Evolutionary conservation across 2,113 vertebrate genomes (phyloP), one percentile per base, ranked within the genome.

Genomic region (Tachysurus fulvidraco): DNA sequence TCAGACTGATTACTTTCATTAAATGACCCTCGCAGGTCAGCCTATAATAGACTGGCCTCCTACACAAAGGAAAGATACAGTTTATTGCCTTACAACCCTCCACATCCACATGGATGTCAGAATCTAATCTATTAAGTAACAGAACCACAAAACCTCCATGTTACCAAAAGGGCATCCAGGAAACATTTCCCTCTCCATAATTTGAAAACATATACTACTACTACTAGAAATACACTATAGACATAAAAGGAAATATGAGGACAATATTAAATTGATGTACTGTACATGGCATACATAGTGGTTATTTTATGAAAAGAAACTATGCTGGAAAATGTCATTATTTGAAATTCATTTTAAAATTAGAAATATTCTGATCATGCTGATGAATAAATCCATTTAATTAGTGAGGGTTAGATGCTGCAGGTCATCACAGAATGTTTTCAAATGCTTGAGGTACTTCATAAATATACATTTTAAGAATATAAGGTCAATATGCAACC

Each of bases 301-400:
- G 28, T 67, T 67, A 17, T 67, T 67, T 67, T 67, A 30, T 67
- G 16, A 17, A 1, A 67, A 36, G 28, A 67, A 28, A 30, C 10
- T 25, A 30, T 67, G 28, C 2, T 67, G 36, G 65, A 5, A 36
- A 65, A 57, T 36, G 7, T 8, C 74, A 19, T 60, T 46, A 83
- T 92, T 94, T 91, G 93, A 91, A 92, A 92, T 91, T 86, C 91
- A 92, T 89, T 92, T 90, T 91, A 89, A 90, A 74, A 78, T 74
- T 91, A 89, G 91, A 89, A 86, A 88, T 90, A 89, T 92, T 90
- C 90, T 80, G 88, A 91, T 92, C 93, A 93, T 90, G 93, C 88
- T 91, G 91, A 83, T 93, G 93, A 95, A 95, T 95, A 94, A 95
- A 93, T 95, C 89, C 93, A 95, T 94, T 87, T 94, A 91, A 94